Base-by-base conservation (phyloP, 1,140 invertebrate genomes). In the Pseudoatta argentina region DNA sequence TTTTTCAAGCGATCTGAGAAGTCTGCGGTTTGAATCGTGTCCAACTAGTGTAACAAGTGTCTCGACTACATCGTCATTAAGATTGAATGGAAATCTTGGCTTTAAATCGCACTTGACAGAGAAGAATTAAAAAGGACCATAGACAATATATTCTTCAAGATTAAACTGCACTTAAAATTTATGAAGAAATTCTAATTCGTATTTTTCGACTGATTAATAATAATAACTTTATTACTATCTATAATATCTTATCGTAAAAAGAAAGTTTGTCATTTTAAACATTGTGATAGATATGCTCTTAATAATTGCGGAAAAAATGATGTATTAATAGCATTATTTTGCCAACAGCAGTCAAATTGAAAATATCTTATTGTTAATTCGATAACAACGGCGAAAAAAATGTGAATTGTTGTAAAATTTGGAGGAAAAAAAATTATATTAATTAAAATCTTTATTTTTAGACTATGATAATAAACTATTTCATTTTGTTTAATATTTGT, bases 11-110 rank as follows among this genome's bases (percentile, higher is more conserved):
- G 18, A 39, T 12, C 24, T 30, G 53, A 16, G 39, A 21, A 24
- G 34, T 27, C 14, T 83, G 79, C 57, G 55, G 69, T 83, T 63
- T 75, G 27, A 51, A 73, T 75, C 34, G 39, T 51, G 67, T 51
- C 24, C 27, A 30, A 72, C 30, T 55, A 59, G 18, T 48, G 67
- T 39, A 48, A 83, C 39, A 48, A 83, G 21, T 59, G 51, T 44
- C 21, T 39, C 27, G 66, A 30, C 30, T 69, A 34, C 16, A 24
- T 10, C 76, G 44, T 51, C 61, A 69, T 79, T 79, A 79, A 79
- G 12, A 78, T 16, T 48, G 18, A 79, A 67, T 53, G n/a, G 21
- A 16, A 69, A 53, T 48, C 16, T 81, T 2, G 30, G 14, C 10
- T 55, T 69, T 55, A 30, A 69, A 30, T 69, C 63, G 27, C 30